phyloP scores from a whole-genome alignment of 92 coral and sea anemone species.

The Diadumene lineata region DNA sequence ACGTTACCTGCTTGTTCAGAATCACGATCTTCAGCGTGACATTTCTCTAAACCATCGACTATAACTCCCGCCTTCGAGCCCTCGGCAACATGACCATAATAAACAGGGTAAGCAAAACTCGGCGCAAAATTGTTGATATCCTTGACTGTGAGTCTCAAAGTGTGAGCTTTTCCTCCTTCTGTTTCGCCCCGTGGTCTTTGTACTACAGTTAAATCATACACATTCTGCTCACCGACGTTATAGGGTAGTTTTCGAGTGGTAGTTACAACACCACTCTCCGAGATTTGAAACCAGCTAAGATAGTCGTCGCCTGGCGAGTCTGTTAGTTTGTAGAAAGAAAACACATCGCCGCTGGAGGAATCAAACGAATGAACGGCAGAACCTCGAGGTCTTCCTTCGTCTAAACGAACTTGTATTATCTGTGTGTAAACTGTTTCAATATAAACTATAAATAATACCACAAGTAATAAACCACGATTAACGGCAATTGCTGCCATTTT shows the following conservation, averaged over 20 bases:
- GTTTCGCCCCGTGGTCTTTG: constrained; percentile 44
- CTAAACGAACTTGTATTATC: constrained; percentile 10
- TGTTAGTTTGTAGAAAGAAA: constrained; percentile 44
- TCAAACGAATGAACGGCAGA: constrained; percentile 34
- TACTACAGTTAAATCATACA: constrained; percentile 47
- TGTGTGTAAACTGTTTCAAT: constrained; percentile 19
- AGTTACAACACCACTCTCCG: constrained; percentile 44
- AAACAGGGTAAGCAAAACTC: constrained; percentile 35
- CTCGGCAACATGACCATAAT: constrained; percentile 48
- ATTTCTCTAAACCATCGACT: constrained; percentile 53
- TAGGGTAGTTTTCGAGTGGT: constrained; percentile 28
- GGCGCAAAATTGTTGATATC: constrained; percentile 60
- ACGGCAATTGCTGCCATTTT: constrained; percentile 14
- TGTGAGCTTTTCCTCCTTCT: constrained; percentile 49
- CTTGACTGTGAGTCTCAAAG: constrained; percentile 31
- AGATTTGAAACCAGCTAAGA: constrained; percentile 37
- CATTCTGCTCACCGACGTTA: constrained; percentile 45
- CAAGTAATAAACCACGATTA: constrained; percentile 11
- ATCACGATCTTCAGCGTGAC: constrained; percentile 61
- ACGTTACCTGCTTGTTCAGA: constrained; percentile 29
- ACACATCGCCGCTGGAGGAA: constrained; percentile 42
- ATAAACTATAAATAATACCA: constrained; percentile 6
- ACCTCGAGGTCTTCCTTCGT: constrained; percentile 24
- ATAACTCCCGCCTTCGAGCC: constrained; percentile 35
- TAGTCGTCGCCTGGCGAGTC: constrained; percentile 12